Evolutionary conservation across 2,888 invertebrate species (phyloP).

Genomic region (Acleris literana): DNA sequence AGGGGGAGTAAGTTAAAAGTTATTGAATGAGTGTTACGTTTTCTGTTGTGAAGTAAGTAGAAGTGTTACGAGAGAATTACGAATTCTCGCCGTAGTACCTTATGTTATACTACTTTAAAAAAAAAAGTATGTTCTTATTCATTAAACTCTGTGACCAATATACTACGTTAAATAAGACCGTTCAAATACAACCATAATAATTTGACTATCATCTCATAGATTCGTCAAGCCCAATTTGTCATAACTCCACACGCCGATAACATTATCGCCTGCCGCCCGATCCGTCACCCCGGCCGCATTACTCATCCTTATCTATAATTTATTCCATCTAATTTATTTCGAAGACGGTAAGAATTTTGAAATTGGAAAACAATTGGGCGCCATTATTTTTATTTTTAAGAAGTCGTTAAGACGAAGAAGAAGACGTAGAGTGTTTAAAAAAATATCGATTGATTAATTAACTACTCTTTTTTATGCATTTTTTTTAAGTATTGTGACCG

Average conservation of each 20-base stretch:
- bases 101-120: no score
- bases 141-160: no score
- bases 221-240: slow-evolving; percentile 32
- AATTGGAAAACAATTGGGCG: slow-evolving; percentile 19
- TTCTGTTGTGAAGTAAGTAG: no score
- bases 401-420: background rate
- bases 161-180: background rate
- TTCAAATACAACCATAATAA: slow-evolving; percentile 11
- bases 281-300: slow-evolving; percentile 41
- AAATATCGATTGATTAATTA: no score
- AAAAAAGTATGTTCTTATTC: no score
- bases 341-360: slow-evolving; percentile 18
- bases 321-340: slow-evolving; percentile 41
- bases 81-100: no score
- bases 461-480: no score
- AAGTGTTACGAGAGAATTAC: no score
- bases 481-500: no score
- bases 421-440: no score
- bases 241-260: slow-evolving; percentile 26
- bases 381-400: slow-evolving; percentile 14
- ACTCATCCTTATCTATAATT: slow-evolving; percentile 48
- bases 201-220: slow-evolving; percentile 17
- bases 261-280: slow-evolving; percentile 30
- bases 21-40: no score
- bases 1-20: no score